Evolutionary conservation across 2,113 vertebrate species (phyloP).

Genomic region (Pomatostomus ruficeps): DNA sequence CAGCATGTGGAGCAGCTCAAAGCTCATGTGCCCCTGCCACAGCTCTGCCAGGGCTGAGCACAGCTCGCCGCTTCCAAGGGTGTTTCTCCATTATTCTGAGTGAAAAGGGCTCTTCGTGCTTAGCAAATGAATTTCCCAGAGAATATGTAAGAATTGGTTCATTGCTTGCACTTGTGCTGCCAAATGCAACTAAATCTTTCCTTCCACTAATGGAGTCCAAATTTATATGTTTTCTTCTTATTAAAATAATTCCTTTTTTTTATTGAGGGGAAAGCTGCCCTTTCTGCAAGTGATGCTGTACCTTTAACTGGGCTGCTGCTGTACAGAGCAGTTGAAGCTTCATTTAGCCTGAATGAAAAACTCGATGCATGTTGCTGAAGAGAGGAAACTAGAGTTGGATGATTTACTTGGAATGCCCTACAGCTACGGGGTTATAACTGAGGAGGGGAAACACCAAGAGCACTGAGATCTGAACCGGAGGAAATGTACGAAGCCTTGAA

Average conservation of each 20-base stretch:
- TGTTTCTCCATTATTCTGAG: background rate
- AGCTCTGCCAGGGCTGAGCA: background rate
- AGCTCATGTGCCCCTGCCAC: accelerated
- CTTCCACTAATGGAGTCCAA: background rate
- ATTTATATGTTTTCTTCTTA: background rate
- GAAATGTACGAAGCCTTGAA: conserved; percentile 18
- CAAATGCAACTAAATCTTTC: background rate
- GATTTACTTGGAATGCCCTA: conserved; percentile 54
- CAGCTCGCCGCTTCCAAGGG: background rate
- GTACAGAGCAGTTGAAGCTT: background rate
- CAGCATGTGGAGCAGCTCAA: accelerated
- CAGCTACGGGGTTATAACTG: background rate
- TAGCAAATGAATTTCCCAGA: background rate
- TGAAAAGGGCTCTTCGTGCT: background rate
- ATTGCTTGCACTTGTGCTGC: background rate
- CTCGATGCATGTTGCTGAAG: background rate
- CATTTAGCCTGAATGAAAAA: conserved; percentile 37
- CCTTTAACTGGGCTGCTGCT: background rate
- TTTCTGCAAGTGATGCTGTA: background rate
- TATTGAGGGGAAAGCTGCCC: background rate
- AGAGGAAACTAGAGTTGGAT: conserved; percentile 58
- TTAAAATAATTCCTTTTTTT: background rate
- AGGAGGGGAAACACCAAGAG: conserved; percentile 29
- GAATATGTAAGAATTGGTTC: background rate
- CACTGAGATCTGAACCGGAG: conserved; percentile 5